Percentiles rank a stretch among this genome's conserved stretches.
Conservation (phyloP, 2,888 invertebrate genomes). For the Mallateleia sp. region DNA sequence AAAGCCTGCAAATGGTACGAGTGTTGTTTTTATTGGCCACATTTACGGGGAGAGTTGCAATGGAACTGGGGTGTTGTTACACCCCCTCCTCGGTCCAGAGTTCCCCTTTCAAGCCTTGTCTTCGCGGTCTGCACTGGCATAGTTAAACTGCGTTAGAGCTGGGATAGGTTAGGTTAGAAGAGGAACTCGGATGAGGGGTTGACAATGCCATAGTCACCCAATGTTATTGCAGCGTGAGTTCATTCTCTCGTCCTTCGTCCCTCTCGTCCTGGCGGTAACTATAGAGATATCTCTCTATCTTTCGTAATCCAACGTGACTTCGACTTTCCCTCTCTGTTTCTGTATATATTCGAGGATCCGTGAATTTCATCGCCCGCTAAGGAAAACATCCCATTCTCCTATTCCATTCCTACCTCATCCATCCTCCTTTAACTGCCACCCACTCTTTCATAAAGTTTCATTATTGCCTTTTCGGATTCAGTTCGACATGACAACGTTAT, state of each 20-base stretch:
- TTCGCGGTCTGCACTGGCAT: slow-evolving; percentile 80
- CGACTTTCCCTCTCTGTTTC: slow-evolving; percentile 67
- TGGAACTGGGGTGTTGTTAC: slow-evolving; percentile 88
- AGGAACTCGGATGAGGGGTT: slow-evolving; percentile 83
- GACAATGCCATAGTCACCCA: slow-evolving; percentile 88
- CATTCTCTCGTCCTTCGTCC: slow-evolving; percentile 80
- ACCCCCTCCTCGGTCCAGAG: slow-evolving; percentile 84
- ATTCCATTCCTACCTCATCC: slow-evolving; percentile 79
- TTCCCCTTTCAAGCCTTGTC: slow-evolving; percentile 79
- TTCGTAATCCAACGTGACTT: slow-evolving; percentile 29
- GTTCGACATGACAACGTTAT: slow-evolving; percentile 40
- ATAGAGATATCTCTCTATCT: slow-evolving; percentile 57
- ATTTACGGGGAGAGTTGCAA: slow-evolving; percentile 82
- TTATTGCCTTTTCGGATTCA: slow-evolving; percentile 68
- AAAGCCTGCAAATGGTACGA: slow-evolving; percentile 76
- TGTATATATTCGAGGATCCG: slow-evolving; percentile 81
- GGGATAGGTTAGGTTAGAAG: slow-evolving; percentile 83
- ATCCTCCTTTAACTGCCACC: slow-evolving; percentile 68
- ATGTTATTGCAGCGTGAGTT: slow-evolving; percentile 89
- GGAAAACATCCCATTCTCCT: slow-evolving; percentile 85
- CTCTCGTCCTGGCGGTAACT: slow-evolving; percentile 47
- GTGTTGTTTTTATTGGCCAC: slow-evolving; percentile 88
- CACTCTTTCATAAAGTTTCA: slow-evolving; percentile 75
- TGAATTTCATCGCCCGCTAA: slow-evolving; percentile 84
- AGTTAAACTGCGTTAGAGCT: slow-evolving; percentile 80